These are phyloP conservation scores for Lordiphosa andalusiaca DNA, from an alignment of 2,888 invertebrate species.

Conservation along the genomic window DNA sequence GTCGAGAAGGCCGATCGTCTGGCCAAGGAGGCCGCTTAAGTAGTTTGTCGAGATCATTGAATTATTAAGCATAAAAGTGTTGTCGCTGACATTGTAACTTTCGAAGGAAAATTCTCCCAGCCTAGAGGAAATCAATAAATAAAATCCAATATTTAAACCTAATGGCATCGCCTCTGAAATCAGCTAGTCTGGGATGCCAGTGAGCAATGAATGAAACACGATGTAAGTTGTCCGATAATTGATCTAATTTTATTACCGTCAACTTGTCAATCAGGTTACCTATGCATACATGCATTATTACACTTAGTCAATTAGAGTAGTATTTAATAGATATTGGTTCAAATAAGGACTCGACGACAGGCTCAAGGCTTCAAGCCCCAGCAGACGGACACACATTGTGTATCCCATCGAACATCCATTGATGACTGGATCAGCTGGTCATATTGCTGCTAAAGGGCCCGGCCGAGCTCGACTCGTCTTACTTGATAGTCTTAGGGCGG, in stretches of 20 bases:
- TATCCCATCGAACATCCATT: no score
- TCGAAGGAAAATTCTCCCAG: conserved; percentile 2
- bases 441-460: no score
- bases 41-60: conserved; percentile 25
- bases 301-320: conserved; percentile 10
- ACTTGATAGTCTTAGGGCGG: no score
- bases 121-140: conserved; percentile 30
- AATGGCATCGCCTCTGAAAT: not conserved
- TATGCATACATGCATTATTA: conserved; percentile 7
- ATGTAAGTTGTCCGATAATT: no score
- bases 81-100: conserved; percentile 27
- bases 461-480: no score
- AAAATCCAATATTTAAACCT: conserved; percentile 25
- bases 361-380: no score
- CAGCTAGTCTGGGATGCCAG: no score
- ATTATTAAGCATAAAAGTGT: conserved; percentile 52
- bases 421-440: no score
- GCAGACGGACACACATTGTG: no score
- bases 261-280: conserved; percentile 6
- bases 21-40: conserved; percentile 73
- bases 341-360: not conserved
- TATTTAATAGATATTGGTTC: conserved; percentile 17
- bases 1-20: conserved; percentile 87
- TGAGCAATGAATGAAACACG: no score
- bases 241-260: conserved; percentile 15